phyloP scores from a whole-genome alignment of 2,113 vertebrate species.

The Heteronetta atricapilla region DNA sequence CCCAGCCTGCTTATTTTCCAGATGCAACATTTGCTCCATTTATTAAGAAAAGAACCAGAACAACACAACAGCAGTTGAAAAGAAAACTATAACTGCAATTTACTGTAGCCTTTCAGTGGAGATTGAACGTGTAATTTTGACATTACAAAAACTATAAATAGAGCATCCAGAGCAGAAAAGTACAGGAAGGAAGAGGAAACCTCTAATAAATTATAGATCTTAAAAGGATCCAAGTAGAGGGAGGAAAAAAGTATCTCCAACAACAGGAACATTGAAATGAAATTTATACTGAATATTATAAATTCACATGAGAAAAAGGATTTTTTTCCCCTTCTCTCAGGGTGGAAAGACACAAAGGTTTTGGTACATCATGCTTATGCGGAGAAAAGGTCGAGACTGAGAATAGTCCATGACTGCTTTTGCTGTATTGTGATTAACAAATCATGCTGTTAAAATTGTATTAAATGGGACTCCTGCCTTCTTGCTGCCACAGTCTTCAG shows the following conservation, averaged over 20 bases:
- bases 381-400: not conserved
- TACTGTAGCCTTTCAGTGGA: not conserved
- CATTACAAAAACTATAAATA: conserved; percentile 10
- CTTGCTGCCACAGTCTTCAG: not conserved
- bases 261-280: not conserved
- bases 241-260: not conserved
- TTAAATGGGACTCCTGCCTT: not conserved
- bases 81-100: not conserved
- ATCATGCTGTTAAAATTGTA: not conserved
- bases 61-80: not conserved
- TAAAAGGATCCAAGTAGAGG: not conserved
- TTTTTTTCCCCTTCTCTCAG: not conserved
- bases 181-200: conserved; percentile 43
- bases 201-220: conserved; percentile 16
- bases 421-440: not conserved
- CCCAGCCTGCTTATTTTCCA: not conserved
- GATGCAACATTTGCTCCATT: not conserved
- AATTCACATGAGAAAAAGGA: not conserved
- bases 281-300: not conserved
- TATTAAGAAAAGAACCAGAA: not conserved
- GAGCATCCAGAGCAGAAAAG: not conserved
- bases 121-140: not conserved
- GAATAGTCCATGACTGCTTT: not conserved
- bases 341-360: not conserved
- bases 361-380: not conserved